Evolutionary conservation across 2,797 vertebrate species (phyloP), one percentile per base, ranked within the genome.

Genomic region (Acrossocheilus wenchowensis): DNA sequence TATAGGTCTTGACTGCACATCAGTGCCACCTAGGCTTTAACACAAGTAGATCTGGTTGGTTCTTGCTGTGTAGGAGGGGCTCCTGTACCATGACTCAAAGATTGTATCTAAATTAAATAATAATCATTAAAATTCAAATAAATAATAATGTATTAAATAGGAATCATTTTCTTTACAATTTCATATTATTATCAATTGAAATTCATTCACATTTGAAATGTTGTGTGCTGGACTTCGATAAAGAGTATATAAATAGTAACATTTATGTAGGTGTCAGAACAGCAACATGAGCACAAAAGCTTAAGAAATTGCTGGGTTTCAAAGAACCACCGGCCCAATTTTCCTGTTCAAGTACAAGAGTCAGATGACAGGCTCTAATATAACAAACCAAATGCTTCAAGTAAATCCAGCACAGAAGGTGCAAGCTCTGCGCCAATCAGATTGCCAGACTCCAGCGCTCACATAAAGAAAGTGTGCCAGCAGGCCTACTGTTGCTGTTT

Each of bases 21-120:
- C 84, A 91, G 88, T 86, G 84, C 91, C 91, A 90, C 89, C 91
- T 91, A 92, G 88, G 69, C 74, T 85, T 83, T 78, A 50, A 71
- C 77, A 71, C 48, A 34, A 83, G 85, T 52, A 91, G 78, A 88
- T 81, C 89, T 82, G 86, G 82, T 87, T 90, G 86, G 87, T 71
- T 79, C 36, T 66, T 78, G 4, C 23, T 83, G 78, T 52, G 88
- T 69, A 82, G 89, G 83, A 90, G 83, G 84, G 57, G 89, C 72
- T 62, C 41, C 19, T 45, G 11, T 3, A 60, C 8, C 64, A 57
- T 39, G 66, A 39, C 7, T 15, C 64, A 39, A 71, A 43, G 1
- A 14, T 10, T 26, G 17, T 23, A 21, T 66, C 19, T 43, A 81
- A 66, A 50, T 78, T 4, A 15, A 78, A 57, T 39, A 57, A n/a